Evolutionary conservation across 1,140 invertebrate species (phyloP).

Genomic region (Drosophila subobscura): DNA sequence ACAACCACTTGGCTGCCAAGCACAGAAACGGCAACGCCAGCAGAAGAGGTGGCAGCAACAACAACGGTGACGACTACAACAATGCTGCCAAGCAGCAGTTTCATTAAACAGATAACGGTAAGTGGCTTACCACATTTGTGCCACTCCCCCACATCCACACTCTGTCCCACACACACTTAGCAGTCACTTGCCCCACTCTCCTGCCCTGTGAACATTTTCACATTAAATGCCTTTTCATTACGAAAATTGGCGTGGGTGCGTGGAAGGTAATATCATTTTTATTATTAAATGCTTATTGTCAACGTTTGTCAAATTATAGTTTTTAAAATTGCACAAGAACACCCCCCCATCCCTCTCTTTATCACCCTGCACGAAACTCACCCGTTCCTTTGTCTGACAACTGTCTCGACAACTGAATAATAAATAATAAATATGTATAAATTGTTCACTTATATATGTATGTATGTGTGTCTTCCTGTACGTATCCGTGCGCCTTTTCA

Average conservation of each 20-base stretch:
- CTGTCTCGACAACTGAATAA: constrained; percentile 57
- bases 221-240: constrained; percentile 72
- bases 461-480: constrained; percentile 14
- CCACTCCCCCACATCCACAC: constrained; percentile 14
- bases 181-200: not conserved
- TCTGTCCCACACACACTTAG: not conserved
- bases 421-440: constrained; percentile 13
- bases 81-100: constrained; percentile 73
- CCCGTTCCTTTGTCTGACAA: constrained; percentile 38
- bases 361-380: constrained; percentile 9
- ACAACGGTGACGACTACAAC: constrained; percentile 58
- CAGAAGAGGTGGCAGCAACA: constrained; percentile 26
- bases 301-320: constrained; percentile 71
- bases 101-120: constrained; percentile 83
- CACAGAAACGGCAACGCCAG: constrained; percentile 28
- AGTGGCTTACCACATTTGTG: constrained; percentile 68
- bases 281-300: constrained; percentile 75
- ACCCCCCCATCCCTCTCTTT: not conserved
- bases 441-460: constrained; percentile 17
- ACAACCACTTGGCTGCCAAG: constrained; percentile 19
- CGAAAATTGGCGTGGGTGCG: constrained; percentile 59
- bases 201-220: constrained; percentile 24
- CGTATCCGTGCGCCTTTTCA: constrained; percentile 50
- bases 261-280: constrained; percentile 49
- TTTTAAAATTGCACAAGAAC: constrained; percentile 45